phyloP scores from a whole-genome alignment of 2,888 invertebrate genomes.

The Napeogenes sylphis region DNA sequence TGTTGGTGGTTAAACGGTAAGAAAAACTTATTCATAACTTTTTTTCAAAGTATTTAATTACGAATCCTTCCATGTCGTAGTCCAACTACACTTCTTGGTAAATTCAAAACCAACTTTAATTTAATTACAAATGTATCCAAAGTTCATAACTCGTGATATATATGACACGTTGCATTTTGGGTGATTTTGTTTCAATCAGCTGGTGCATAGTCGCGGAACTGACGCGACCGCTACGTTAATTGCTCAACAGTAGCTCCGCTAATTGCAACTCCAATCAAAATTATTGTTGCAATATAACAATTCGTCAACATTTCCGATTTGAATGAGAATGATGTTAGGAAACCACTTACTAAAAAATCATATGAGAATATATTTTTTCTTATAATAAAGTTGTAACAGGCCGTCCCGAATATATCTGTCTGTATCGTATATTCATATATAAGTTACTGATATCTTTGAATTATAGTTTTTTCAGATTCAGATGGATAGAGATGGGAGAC shows the following conservation, averaged over 20 bases:
- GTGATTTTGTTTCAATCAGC: constrained; percentile 12
- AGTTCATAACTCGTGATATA: constrained; percentile 1
- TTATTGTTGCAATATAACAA: neutral
- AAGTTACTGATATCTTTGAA: too few relatives aligned
- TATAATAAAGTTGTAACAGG: too few relatives aligned
- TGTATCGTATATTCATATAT: too few relatives aligned
- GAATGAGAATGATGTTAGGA: neutral
- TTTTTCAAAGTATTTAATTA: neutral
- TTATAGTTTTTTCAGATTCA: too few relatives aligned
- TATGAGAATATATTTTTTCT: too few relatives aligned
- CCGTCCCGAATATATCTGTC: too few relatives aligned
- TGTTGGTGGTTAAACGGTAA: too few relatives aligned
- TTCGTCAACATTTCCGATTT: constrained; percentile 2
- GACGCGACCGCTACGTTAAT: constrained; percentile 14
- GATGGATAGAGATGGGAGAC: too few relatives aligned
- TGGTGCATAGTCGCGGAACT: constrained; percentile 12
- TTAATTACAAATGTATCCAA: neutral
- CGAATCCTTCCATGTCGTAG: neutral
- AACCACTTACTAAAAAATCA: neutral
- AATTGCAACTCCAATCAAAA: neutral
- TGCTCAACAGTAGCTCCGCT: neutral
- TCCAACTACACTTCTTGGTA: neutral
- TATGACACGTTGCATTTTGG: neutral
- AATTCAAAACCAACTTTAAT: neutral
- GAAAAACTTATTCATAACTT: too few relatives aligned